Conservation (phyloP, 2,797 vertebrate genomes). For the Phaenicophaeus curvirostris region DNA sequence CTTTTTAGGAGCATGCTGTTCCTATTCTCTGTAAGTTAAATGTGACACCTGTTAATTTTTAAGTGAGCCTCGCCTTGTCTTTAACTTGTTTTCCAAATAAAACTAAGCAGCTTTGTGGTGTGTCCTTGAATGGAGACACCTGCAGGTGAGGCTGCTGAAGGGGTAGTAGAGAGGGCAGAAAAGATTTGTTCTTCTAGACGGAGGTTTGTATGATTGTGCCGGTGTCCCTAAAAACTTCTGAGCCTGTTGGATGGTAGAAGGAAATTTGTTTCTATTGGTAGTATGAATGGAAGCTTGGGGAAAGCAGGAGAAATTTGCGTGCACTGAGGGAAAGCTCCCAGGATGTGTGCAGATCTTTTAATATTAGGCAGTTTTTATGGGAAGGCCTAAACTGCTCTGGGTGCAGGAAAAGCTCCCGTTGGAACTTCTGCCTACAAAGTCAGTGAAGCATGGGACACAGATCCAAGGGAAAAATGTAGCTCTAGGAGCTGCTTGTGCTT, state of each 20-base stretch:
- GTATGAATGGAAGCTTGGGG: not conserved
- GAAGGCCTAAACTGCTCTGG: not conserved
- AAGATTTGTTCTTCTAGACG: fast-evolving
- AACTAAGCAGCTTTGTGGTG: not conserved
- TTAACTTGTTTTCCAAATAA: slow-evolving; percentile 30
- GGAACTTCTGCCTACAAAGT: not conserved
- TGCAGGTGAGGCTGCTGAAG: not conserved
- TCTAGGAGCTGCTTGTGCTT: not conserved
- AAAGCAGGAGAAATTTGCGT: not conserved
- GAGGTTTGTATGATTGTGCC: not conserved
- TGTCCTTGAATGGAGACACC: not conserved
- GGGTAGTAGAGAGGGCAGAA: not conserved
- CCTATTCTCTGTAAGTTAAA: slow-evolving; percentile 41
- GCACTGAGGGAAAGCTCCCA: not conserved
- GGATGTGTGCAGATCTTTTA: fast-evolving
- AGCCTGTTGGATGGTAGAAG: not conserved
- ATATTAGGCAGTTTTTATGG: not conserved
- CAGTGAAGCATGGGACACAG: fast-evolving
- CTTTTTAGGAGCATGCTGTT: not conserved
- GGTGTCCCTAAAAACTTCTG: not conserved
- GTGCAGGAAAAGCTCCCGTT: not conserved
- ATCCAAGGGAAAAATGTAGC: not conserved
- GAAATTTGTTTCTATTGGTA: not conserved
- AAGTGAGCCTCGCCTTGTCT: not conserved
- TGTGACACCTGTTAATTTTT: slow-evolving; percentile 27